Conservation (phyloP, 1,140 invertebrate species). For the Atta colombica region DNA sequence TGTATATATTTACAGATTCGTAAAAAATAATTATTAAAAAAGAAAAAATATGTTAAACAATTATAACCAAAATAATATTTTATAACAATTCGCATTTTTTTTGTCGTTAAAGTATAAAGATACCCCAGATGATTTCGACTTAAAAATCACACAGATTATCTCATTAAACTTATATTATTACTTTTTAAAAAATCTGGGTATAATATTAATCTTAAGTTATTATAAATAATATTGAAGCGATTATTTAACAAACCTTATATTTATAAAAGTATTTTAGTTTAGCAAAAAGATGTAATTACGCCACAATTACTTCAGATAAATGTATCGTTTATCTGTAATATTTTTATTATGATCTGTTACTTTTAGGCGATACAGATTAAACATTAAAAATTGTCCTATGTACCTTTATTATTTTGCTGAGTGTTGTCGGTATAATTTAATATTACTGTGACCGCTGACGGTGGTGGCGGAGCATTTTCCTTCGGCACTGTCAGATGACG, state of each 20-base stretch:
- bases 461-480: conserved; percentile 86
- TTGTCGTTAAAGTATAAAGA: too few species aligned
- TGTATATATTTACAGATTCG: too few species aligned
- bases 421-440: conserved; percentile 78
- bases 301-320: background rate
- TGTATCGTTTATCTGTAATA: background rate
- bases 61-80: too few species aligned
- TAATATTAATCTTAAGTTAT: background rate
- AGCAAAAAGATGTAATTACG: background rate
- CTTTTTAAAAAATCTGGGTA: background rate
- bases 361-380: background rate
- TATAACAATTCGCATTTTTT: too few species aligned
- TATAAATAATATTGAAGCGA: background rate
- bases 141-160: background rate
- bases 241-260: background rate
- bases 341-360: background rate
- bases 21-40: too few species aligned
- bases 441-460: conserved; percentile 80
- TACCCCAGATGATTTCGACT: too few species aligned
- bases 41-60: too few species aligned
- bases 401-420: conserved; percentile 84
- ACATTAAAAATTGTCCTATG: background rate
- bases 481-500: conserved; percentile 86
- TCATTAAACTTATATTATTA: background rate
- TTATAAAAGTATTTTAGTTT: background rate